A percentile compares a stretch with the other conserved stretches of the same genome.
Conservation (phyloP, 2,797 vertebrate species). For the Eulemur mongoz region DNA sequence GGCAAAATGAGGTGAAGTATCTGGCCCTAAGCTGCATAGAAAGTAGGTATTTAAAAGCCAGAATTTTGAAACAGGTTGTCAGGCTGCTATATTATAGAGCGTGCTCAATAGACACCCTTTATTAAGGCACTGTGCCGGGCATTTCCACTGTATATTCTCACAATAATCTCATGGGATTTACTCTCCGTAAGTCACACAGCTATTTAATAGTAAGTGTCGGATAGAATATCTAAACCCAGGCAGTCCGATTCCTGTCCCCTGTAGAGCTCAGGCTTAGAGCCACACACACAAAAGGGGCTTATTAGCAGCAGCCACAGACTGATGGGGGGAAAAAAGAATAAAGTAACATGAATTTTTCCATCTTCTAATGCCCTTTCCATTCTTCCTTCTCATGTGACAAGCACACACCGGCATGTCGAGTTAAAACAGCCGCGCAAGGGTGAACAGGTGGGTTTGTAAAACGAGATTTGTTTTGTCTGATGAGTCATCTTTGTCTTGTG, state of each 20-base stretch:
- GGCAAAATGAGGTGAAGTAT: not conserved
- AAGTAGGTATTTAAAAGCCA: not conserved
- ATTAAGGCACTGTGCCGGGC: not conserved
- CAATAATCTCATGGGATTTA: not conserved
- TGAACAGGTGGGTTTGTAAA: slow-evolving; percentile 39
- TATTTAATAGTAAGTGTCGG: not conserved
- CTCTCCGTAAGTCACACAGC: not conserved
- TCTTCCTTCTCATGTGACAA: not conserved
- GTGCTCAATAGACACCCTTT: not conserved
- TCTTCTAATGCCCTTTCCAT: not conserved
- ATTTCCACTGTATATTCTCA: not conserved
- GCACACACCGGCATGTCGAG: not conserved
- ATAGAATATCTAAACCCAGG: not conserved
- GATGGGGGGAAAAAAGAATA: not conserved
- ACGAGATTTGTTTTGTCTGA: slow-evolving; percentile 69
- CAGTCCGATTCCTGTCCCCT: not conserved
- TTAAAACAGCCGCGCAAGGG: not conserved
- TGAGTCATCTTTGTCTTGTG: slow-evolving; percentile 73
- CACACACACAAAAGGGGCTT: not conserved
- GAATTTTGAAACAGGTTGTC: not conserved
- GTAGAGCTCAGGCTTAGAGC: not conserved
- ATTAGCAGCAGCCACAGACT: not conserved
- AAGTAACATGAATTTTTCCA: no score
- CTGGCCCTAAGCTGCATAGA: not conserved
- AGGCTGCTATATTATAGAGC: no score